Evolutionary conservation across 2,113 vertebrate species (phyloP), one percentile per base, ranked within the genome.

Genomic region (Ammodytes dubius): DNA sequence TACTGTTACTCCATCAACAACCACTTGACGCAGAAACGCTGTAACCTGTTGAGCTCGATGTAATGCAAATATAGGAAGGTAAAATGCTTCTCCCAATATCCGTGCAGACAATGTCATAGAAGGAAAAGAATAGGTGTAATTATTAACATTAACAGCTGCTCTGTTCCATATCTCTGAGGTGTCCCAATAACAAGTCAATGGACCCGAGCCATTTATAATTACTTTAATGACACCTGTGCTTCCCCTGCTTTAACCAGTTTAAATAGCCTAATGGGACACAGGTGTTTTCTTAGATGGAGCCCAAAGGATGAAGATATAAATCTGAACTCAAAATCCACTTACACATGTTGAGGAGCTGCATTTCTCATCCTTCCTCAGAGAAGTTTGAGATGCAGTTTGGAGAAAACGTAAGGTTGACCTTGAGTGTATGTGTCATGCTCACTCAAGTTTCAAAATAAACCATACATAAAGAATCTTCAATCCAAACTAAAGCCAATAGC

Each of bases 1-100:
- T 73, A 53, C 68, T 56, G 70, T 54, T 50, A 39, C 71, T 80
- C 63, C 71, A 59, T 83, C 79, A 65, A 43, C 64, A 74, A 70
- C 47, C 14, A 64, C 40, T 69, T 77, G 46, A 68, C 13, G 43
- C 17, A 49, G 49, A 49, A 12, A 58, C 43, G 17, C 40, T 49
- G n/a, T 53, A 40, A 6, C 15, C 45, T 49, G 50, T 40, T 45
- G 57, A 65, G 11, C 10, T n/a, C 0, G 19, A 65, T 19, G 52
- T 54, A 19, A 42, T 69, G 27, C 53, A 66, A 40, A 0, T 14
- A 70, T 35, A n/a, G 58, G 10, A 57, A 11, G 12, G 15, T 37
- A 35, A 17, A 27, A 63, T 7, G 13, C 4, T 27, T 27, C 27
- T 27, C 27, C 27, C 27, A 27, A 27, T 27, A 27, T 27, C 27